Conservation (phyloP, 35 echinoderm and acorn worm genomes). For the Anneissia japonica region DNA sequence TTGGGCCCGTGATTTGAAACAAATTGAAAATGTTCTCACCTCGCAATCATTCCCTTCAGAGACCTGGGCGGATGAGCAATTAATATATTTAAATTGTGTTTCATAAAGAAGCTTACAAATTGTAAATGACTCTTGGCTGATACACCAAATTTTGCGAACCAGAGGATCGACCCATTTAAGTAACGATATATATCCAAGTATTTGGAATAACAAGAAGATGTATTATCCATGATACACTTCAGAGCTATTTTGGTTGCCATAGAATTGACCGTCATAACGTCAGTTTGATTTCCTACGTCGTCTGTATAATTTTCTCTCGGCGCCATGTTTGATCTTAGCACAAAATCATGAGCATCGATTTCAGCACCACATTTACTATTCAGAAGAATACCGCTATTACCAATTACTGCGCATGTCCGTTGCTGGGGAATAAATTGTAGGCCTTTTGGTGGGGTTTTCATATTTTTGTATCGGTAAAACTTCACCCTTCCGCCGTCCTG, state of each 20-base stretch:
- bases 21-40: background rate
- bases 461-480: too few relatives aligned
- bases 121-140: background rate
- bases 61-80: background rate
- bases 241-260: background rate
- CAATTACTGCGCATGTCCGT: slow-evolving; percentile 31
- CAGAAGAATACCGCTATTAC: slow-evolving; percentile 41
- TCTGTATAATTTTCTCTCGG: background rate
- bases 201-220: too few relatives aligned
- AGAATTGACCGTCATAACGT: slow-evolving; percentile 19
- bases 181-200: background rate
- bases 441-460: too few relatives aligned
- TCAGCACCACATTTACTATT: slow-evolving; percentile 39
- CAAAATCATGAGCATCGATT: slow-evolving; percentile 53
- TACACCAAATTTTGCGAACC: background rate
- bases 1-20: too few relatives aligned
- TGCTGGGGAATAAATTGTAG: too few relatives aligned
- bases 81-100: background rate
- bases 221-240: background rate
- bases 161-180: background rate
- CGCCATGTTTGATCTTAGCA: slow-evolving; percentile 29
- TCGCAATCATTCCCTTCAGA: too few relatives aligned
- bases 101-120: background rate
- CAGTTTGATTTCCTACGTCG: slow-evolving; percentile 37
- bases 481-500: too few relatives aligned